Base-by-base conservation (phyloP, 2,113 vertebrate species). In the Strix uralensis region DNA sequence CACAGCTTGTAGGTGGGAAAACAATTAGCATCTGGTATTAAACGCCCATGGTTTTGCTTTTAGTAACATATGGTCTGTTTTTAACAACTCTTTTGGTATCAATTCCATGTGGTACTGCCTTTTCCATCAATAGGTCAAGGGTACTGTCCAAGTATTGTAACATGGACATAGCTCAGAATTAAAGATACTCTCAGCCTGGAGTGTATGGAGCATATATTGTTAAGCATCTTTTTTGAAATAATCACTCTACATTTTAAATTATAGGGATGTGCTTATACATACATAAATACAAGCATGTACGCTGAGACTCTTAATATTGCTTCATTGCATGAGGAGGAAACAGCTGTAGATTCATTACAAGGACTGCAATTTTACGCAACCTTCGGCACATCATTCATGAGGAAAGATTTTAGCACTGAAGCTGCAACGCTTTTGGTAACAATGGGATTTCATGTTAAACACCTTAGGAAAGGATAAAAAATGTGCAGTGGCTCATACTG, bases 141-240 rank as follows among this genome's bases (percentile, higher is more conserved):
- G 7, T 21, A 38, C 20, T n/a, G 18, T 47, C 47, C 66, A 58
- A 26, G n/a, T 20, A 80, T 58, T 0, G 0, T 47, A 54, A 34
- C 17, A n/a, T 2, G 18, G 52, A 34, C 10, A 19, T 0, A 0
- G 25, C 51, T 91, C 38, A 66, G 23, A 86, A 65, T 73, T 73
- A 47, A n/a, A 85, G 52, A 47, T 2, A 52, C 2, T 5, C 13
- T 57, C 26, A 46, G 3, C 3, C 34, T 6, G 2, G 7, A 51
- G 17, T 13, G 34, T 1, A 67, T 46, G 36, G 30, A 58, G 12
- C 49, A 51, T 27, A 38, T 54, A 47, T 6, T 49, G 18, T 40
- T 71, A 38, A 40, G 9, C 7, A 4, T n/a, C 32, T 84, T 62
- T 38, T 66, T 12, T 54, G 5, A 70, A 67, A 62, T 29, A 65